A percentile compares a stretch with the other conserved stretches of the same genome.
These are phyloP conservation scores for Zaprionus ornatus DNA, from an alignment of 1,140 invertebrate genomes.

Conservation along the genomic window DNA sequence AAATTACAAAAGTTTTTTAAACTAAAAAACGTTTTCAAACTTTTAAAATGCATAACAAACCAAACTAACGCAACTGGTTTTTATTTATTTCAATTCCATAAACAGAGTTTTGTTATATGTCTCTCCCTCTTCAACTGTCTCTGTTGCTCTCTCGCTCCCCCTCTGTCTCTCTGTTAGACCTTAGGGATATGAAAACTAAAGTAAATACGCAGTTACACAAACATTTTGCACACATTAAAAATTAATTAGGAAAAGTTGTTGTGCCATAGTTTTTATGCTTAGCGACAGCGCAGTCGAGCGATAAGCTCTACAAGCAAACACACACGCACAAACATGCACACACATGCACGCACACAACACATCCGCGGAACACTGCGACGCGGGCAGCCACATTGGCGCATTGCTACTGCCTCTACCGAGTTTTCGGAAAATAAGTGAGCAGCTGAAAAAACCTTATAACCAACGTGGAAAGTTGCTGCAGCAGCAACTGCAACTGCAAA, in stretches of 20 bases:
- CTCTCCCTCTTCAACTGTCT: too few species aligned
- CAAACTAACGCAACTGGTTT: background rate
- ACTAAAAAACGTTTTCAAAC: background rate
- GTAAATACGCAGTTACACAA: conserved; percentile 60
- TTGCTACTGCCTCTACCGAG: background rate
- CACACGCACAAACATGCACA: background rate
- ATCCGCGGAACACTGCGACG: background rate
- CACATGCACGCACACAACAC: conserved; percentile 3
- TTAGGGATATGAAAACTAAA: conserved; percentile 28
- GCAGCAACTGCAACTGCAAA: conserved; percentile 53
- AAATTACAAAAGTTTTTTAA: background rate
- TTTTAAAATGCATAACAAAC: background rate
- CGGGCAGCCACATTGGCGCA: conserved; percentile 47
- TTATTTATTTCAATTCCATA: background rate
- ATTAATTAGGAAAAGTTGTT: conserved; percentile 78
- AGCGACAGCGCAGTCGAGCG: conserved; percentile 66
- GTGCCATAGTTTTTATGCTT: conserved; percentile 73
- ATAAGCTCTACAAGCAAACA: conserved; percentile 45
- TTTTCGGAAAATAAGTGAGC: conserved; percentile 40
- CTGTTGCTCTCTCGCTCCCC: background rate
- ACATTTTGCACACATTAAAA: conserved; percentile 80
- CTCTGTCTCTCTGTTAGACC: conserved; percentile 12
- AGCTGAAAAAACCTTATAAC: conserved; percentile 69
- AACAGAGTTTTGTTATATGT: background rate
- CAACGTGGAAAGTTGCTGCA: conserved; percentile 66